A percentile compares a stretch with the other conserved stretches of the same genome.
Conservation (phyloP, 92 coral and sea anemone genomes). For the Epizoanthus fatuus region DNA sequence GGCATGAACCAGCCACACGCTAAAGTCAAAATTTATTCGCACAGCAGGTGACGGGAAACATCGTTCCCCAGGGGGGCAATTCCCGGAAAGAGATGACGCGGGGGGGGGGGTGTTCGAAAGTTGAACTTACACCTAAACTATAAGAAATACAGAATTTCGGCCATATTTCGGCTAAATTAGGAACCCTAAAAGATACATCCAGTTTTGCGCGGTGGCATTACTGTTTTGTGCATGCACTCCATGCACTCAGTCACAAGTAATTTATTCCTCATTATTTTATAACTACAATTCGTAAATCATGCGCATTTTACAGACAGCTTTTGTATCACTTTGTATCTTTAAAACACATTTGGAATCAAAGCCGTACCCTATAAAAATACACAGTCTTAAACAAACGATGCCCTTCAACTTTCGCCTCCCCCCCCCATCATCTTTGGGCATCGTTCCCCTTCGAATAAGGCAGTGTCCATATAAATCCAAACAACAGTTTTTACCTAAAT, state of each 20-base stretch:
- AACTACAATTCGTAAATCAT: neutral
- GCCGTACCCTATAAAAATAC: slow-evolving; percentile 1
- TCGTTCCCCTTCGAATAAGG: no score
- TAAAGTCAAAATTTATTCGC: neutral
- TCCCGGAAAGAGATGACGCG: slow-evolving; percentile 1
- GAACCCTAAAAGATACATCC: slow-evolving; percentile 3
- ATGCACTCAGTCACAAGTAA: neutral
- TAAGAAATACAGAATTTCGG: neutral
- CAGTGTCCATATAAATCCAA: neutral
- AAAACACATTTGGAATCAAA: neutral
- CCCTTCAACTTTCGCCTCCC: neutral
- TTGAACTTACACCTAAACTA: neutral
- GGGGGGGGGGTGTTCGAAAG: neutral
- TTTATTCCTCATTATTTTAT: neutral
- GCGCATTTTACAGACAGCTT: slow-evolving; percentile 4
- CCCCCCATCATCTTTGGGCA: neutral
- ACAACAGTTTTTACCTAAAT: neutral
- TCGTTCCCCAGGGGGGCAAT: slow-evolving; percentile 1
- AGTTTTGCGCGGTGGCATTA: slow-evolving; percentile 1
- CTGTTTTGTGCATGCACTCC: neutral
- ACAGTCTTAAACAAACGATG: neutral
- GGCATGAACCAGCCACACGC: no score
- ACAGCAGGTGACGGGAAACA: slow-evolving; percentile 2
- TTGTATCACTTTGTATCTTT: slow-evolving; percentile 1
- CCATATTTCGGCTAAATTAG: neutral